Evolutionary conservation across 2,113 vertebrate genomes (phyloP).

Genomic region (Octodon degus): DNA sequence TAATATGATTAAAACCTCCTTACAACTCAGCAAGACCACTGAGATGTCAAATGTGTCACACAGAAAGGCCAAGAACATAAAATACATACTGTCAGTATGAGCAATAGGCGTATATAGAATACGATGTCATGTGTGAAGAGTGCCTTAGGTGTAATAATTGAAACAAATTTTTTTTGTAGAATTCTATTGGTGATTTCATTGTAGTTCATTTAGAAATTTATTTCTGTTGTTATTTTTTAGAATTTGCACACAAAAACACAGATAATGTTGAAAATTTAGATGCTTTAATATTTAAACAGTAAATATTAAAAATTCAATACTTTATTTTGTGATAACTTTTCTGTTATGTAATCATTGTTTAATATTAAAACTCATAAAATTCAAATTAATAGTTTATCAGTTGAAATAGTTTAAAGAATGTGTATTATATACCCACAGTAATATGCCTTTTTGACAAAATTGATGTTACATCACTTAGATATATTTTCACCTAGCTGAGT

Average conservation of each 20-base stretch:
- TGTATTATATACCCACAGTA: neutral
- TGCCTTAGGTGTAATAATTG: neutral
- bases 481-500: neutral
- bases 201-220: neutral
- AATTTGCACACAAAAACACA: neutral
- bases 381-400: neutral
- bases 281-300: neutral
- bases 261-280: neutral
- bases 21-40: neutral
- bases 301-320: neutral
- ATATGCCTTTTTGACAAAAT: neutral
- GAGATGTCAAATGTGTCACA: neutral
- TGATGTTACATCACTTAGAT: neutral
- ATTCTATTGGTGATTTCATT: neutral
- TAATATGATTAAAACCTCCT: neutral
- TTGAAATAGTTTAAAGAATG: neutral
- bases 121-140: neutral
- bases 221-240: neutral
- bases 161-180: neutral
- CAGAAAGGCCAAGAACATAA: neutral
- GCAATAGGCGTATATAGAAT: neutral
- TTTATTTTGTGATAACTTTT: neutral
- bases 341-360: neutral
- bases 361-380: neutral
- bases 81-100: neutral